Evolutionary conservation across 1,140 invertebrate species (phyloP).

Genomic region (Brachionus koreanus): DNA sequence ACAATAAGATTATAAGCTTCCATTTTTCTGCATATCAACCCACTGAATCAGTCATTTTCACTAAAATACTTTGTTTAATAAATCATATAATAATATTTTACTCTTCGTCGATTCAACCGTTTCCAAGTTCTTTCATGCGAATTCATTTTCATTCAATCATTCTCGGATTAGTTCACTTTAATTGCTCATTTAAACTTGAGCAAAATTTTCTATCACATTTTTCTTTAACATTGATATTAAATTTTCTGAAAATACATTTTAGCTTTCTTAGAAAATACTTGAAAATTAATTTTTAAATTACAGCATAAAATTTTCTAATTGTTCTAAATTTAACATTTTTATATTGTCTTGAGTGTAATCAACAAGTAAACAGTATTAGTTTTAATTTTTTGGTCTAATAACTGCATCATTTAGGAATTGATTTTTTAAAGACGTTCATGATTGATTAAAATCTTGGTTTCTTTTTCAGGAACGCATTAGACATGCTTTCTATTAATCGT

Average conservation of each 20-base stretch:
- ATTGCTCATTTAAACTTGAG: not conserved
- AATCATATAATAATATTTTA: not conserved
- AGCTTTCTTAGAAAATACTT: no score
- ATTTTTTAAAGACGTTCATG: not conserved
- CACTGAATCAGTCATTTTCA: not conserved
- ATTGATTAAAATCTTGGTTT: not conserved
- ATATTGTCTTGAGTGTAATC: no score
- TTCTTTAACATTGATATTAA: no score
- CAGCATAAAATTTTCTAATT: no score
- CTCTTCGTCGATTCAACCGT: not conserved
- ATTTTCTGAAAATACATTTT: no score
- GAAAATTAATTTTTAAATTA: no score
- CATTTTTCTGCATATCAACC: not conserved
- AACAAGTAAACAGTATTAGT: no score
- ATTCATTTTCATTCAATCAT: no score
- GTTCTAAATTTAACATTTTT: no score
- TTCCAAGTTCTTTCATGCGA: not conserved
- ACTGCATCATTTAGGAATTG: not conserved
- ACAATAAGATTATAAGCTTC: not conserved
- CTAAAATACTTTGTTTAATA: not conserved
- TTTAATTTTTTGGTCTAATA: not conserved
- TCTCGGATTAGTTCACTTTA: not conserved
- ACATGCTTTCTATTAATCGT: not conserved
- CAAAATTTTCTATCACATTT: no score
- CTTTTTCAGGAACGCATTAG: not conserved